Conservation (phyloP, 1,140 invertebrate species). For the Drosophila pseudoobscura region DNA sequence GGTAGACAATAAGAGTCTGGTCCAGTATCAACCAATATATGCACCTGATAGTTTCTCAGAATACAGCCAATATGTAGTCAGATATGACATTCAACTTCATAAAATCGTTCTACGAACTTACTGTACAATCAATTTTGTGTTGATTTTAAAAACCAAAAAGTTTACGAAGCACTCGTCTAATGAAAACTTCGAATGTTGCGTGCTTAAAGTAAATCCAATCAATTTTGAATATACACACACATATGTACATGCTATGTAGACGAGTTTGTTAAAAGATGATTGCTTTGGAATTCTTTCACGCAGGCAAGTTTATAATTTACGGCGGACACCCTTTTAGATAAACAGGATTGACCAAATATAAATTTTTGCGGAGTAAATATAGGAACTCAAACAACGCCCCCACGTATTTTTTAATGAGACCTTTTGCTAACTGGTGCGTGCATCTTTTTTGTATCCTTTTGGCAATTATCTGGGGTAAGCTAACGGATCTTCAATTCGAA, state of each 20-base stretch:
- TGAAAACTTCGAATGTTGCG: constrained; percentile 16
- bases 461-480: too few species aligned
- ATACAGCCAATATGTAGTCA: neutral
- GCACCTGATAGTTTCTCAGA: neutral
- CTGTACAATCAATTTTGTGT: constrained; percentile 3
- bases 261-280: constrained; percentile 5
- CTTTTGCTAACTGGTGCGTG: too few species aligned
- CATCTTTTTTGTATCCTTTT: too few species aligned
- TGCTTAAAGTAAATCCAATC: constrained; percentile 28
- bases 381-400: constrained; percentile 6
- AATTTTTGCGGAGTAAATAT: neutral
- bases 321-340: constrained; percentile 11
- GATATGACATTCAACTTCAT: too few species aligned
- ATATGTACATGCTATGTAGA: neutral
- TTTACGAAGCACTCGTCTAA: constrained; percentile 2
- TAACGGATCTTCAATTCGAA: neutral
- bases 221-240: constrained; percentile 2
- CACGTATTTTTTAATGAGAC: constrained; percentile 6
- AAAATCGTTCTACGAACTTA: neutral
- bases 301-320: constrained; percentile 6
- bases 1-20: neutral
- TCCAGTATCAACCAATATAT: neutral
- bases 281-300: constrained; percentile 38
- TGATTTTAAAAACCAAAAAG: neutral
- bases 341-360: neutral